Evolutionary conservation across 2,797 vertebrate species (phyloP), one percentile per base, ranked within the genome.

Genomic region (Eidolon dupreanum): DNA sequence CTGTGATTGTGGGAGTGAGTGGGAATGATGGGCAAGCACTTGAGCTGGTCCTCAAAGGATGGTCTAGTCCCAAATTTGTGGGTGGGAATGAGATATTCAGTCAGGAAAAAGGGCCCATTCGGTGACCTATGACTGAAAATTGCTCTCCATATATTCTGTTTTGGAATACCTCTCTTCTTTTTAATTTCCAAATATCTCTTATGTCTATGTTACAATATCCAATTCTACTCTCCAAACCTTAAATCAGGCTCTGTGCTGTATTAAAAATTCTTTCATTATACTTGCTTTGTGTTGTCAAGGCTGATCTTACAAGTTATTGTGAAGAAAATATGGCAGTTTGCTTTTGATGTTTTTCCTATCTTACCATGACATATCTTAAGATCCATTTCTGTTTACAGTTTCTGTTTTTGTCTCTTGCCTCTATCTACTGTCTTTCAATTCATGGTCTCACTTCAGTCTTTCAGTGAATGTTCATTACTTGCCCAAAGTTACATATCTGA

Each of bases 151-250:
- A 9, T 28, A 36, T 28, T 26, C 10, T 36, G 31, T 36, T 43
- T 94, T 84, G 36, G 26, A 97, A 36, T 65, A 15, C 6, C 4
- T 79, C 5, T 82, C 33, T 1, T 78, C 68, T 86, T 94, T 79
- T 84, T n/a, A 86, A 86, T 71, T 96, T 95, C 33, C n/a, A 85
- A 49, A 43, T 17, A n/a, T 68, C 55, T 84, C 68, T 73, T 66
- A 49, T 66, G 55, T 61, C 36, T 79, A 26, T 79, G 38, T 8
- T 51, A 36, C 79, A 78, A 28, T 49, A 74, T 59, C 38, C 19
- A 51, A 7, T 51, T 28, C 17, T 79, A 74, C 24, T 49, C 43
- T 55, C 49, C 17, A 65, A 75, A 59, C 16, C 63, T 94, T 85
- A 46, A 87, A 66, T 79, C 43, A 94, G 66, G 28, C 65, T 85